Evolutionary conservation across 92 coral and sea anemone genomes (phyloP), one percentile per base, ranked within the genome.

Genomic region (Epizoanthus rinbou): DNA sequence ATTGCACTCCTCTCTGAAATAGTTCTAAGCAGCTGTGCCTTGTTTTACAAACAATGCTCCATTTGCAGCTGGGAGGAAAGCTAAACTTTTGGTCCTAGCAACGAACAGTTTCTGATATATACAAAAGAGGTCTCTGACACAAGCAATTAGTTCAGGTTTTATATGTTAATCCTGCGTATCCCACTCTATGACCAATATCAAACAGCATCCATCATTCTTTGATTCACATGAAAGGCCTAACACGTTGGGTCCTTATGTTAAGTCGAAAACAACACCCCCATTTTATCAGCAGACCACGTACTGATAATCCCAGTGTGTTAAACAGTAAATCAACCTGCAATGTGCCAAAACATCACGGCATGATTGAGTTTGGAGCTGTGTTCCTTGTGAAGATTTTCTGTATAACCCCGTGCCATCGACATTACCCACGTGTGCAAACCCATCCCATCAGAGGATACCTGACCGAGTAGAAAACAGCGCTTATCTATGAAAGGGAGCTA

Each of bases 21-120:
- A 85, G 80, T 91, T 73, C 85, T 62, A 74, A 73, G 86, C 98
- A 93, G 98, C 98, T 93, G 98, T 86, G 87, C 76, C 91, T 93
- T 91, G 94, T 93, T 86, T 75, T 64, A 57, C 66, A 60, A 89
- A 93, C 94, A 93, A 93, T 93, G 78, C 91, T 88, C 70, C 75
- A 70, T 85, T 87, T 88, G 94, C 98, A 93, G 95, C 98, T 93
- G 95, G 90, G 92, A 83, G 74, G 84, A 89, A 87, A 80, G 85
- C 85, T 63, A 86, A 81, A 68, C 69, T 62, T 87, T 76, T 75
- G 79, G 93, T 80, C 98, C 90, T 94, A 93, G 98, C 98, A 93
- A 93, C 98, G 98, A 87, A 74, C 86, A 80, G 82, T 57, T 85
- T 86, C 89, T 88, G 85, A 69, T 86, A 87, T 90, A 84, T 87